Evolutionary conservation across 2,113 vertebrate species (phyloP).

Genomic region (Garra rufa): DNA sequence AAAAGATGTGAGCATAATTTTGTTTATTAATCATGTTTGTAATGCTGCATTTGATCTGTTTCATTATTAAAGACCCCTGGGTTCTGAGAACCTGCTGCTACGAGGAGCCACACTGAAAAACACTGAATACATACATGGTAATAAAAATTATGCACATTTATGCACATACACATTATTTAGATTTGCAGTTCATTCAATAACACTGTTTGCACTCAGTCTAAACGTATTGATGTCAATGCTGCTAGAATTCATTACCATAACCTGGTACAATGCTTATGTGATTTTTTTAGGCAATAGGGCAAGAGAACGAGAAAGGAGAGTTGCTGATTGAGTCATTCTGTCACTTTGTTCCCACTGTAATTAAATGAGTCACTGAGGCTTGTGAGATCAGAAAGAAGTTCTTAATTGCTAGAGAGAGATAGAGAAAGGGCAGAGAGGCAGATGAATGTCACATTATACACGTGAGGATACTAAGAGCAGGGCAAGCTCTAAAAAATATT

Average conservation of each 20-base stretch:
- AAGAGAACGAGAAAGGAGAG: neutral
- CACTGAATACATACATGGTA: conserved; percentile 92
- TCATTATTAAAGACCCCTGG: conserved; percentile 82
- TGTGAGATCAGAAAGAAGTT: conserved; percentile 42
- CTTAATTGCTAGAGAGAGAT: conserved; percentile 42
- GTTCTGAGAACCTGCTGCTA: conserved; percentile 94
- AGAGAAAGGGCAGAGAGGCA: conserved; percentile 23
- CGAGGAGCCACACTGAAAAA: conserved; percentile 97
- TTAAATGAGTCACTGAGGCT: conserved; percentile 50
- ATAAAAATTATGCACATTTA: conserved; percentile 49
- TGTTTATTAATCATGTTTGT: neutral
- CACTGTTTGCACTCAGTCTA: no score
- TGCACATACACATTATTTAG: neutral
- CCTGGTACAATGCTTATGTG: neutral
- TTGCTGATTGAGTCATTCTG: conserved; percentile 46
- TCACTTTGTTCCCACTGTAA: conserved; percentile 47
- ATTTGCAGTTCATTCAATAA: neutral
- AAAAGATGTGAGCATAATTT: neutral
- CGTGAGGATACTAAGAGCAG: neutral
- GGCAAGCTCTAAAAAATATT: neutral
- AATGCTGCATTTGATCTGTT: neutral
- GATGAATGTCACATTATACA: conserved; percentile 20
- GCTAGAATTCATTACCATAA: neutral
- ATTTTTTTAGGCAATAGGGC: neutral
- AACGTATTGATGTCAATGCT: neutral